Base-by-base conservation (phyloP, 2,888 invertebrate species). In the Allygus modestus region DNA sequence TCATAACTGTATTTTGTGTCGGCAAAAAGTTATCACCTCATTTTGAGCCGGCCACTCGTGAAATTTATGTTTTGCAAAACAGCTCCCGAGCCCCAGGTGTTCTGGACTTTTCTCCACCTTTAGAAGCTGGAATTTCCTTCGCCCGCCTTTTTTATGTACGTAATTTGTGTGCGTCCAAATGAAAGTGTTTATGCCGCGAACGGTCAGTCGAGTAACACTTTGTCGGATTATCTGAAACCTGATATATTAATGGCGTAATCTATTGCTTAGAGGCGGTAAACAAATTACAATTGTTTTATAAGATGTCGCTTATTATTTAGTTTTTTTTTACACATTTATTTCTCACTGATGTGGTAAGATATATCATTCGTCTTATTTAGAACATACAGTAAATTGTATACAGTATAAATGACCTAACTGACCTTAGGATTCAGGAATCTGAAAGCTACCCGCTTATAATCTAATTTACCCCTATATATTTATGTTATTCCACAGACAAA, bases 1-100 rank as follows among this genome's bases (percentile, higher is more conserved):
- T 71, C 71, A 71, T 71, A 71, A 71, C 71, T 71, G 71, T 71
- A 71, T 41, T 71, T 71, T 37, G 71, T 20, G 71, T 71, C 71
- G 71, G 20, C 23, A n/a, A 71, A 23, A 71, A 71, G 41, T 71
- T 71, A 71, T 71, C 71, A 71, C 71, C 71, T 71, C 41, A 71
- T 71, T 71, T 71, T 71, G 71, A 71, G 71, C 12, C 71, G 23
- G 71, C 31, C 71, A 9, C 41, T 71, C 71, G 71, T 71, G 71
- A 71, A 71, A 71, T 71, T 71, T 71, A 71, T 71, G 71, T 41
- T 71, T 71, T 41, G 71, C 71, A 71, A 71, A 71, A 71, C 71
- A 41, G 33, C 71, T n/a, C 37, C 20, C 12, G n/a, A 37, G 71
- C 71, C 41, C 7, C 37, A 20, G 71, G 71, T 41, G 71, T 37